Evolutionary conservation across 2,113 vertebrate genomes (phyloP).

Genomic region (Spheniscus mendiculus): DNA sequence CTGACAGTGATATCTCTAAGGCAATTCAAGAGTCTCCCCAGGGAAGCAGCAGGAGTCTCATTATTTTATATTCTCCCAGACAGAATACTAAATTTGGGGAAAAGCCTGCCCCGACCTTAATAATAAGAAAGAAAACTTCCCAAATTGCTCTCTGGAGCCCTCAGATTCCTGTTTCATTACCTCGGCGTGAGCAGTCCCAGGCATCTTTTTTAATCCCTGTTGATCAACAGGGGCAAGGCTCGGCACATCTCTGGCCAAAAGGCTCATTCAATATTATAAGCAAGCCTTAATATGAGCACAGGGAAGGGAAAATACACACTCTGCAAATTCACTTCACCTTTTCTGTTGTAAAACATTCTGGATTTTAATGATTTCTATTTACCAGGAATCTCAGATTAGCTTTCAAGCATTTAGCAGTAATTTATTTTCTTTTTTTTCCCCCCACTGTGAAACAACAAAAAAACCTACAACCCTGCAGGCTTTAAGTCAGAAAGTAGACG

Average conservation of each 20-base stretch:
- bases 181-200: background rate
- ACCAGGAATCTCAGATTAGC: background rate
- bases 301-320: background rate
- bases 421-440: background rate
- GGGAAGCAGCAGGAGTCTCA: conserved; percentile 32
- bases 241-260: background rate
- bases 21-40: conserved; percentile 11
- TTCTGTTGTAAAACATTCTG: conserved; percentile 28
- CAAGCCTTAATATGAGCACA: background rate
- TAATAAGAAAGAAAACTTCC: conserved; percentile 36
- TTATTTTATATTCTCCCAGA: conserved; percentile 52
- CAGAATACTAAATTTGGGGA: conserved; percentile 47
- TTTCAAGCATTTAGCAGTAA: conserved; percentile 13
- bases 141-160: conserved; percentile 31
- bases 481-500: background rate
- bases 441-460: background rate
- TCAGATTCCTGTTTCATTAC: conserved; percentile 32
- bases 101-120: background rate
- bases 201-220: conserved; percentile 24
- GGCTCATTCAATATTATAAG: conserved; percentile 1
- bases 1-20: conserved; percentile 24
- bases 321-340: conserved; percentile 42
- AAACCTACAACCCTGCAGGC: background rate
- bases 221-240: conserved; percentile 41
- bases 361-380: conserved; percentile 51